phyloP scores from a whole-genome alignment of 1,140 invertebrate species.

The Drosophila neocordata region DNA sequence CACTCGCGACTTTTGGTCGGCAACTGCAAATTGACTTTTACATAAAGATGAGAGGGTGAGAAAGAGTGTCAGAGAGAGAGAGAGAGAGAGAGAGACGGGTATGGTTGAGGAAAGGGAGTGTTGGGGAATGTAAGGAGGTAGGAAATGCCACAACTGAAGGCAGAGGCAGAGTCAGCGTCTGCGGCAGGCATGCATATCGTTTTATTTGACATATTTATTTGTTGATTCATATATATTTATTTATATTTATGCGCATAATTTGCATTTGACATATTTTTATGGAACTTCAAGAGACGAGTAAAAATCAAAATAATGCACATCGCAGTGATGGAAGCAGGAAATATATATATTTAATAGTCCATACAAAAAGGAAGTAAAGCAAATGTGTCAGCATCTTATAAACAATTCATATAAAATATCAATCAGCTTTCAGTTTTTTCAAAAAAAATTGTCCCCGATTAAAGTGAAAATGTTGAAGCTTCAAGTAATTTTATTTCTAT shows the following conservation, averaged over 20 bases:
- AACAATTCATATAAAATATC: constrained; percentile 11
- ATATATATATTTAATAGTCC: not conserved
- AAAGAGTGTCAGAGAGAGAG: not conserved
- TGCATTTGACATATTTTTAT: constrained; percentile 80
- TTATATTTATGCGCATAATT: constrained; percentile 72
- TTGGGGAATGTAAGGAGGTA: not conserved
- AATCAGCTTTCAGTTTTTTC: not conserved
- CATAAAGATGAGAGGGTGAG: constrained; percentile 30
- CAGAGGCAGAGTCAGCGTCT: not conserved
- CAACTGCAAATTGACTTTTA: constrained; percentile 74
- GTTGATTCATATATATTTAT: constrained; percentile 70
- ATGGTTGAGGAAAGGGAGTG: not conserved
- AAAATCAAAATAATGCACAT: constrained; percentile 48
- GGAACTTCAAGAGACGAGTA: constrained; percentile 11
- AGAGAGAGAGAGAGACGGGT: not conserved
- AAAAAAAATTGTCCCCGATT: no score
- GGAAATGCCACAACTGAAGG: constrained; percentile 12
- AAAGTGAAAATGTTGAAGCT: no score
- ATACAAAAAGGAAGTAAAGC: not conserved
- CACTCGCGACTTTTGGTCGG: constrained; percentile 68
- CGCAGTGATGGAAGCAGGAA: not conserved
- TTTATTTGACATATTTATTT: constrained; percentile 72
- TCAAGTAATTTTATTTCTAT: no score
- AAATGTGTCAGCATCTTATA: not conserved
- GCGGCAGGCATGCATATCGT: constrained; percentile 34